These are phyloP conservation scores for Scaptomyza graminum DNA, from an alignment of 1,140 invertebrate genomes.

Conservation along the genomic window DNA sequence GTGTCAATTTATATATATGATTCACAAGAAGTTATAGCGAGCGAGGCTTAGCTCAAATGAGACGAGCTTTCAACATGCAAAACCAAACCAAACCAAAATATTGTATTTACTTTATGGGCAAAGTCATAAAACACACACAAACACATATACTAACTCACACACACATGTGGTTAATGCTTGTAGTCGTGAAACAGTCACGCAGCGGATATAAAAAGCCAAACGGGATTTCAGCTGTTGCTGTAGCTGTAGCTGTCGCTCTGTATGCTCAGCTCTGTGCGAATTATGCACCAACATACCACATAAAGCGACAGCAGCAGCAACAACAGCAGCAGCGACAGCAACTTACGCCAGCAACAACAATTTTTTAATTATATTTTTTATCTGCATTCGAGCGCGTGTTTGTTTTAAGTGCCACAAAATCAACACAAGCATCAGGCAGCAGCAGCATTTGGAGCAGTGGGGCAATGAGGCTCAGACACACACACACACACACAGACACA, in stretches of 20 bases:
- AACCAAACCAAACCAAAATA: constrained; percentile 13
- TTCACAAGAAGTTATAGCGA: background rate
- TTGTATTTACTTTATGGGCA: constrained; percentile 26
- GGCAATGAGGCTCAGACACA: constrained; percentile 5
- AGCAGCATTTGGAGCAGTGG: constrained; percentile 10
- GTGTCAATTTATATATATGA: background rate
- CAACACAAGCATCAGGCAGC: constrained; percentile 39
- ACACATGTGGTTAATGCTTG: constrained; percentile 41
- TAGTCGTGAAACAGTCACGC: constrained; percentile 64
- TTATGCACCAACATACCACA: constrained; percentile 43
- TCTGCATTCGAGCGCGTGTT: constrained; percentile 59
- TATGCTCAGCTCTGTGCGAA: constrained; percentile 21
- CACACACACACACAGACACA: constrained; percentile 3
- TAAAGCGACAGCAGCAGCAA: constrained; percentile 7
- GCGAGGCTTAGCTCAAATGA: background rate
- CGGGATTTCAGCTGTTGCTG: constrained; percentile 59
- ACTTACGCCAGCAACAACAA: constrained; percentile 32
- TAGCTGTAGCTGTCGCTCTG: constrained; percentile 26
- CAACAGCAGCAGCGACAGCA: constrained; percentile 7
- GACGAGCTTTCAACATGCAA: constrained; percentile 11
- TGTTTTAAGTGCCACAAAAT: constrained; percentile 65
- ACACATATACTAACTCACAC: constrained; percentile 10
- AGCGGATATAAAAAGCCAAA: constrained; percentile 72
- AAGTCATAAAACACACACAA: constrained; percentile 59
- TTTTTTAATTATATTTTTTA: constrained; percentile 80